phyloP scores from a whole-genome alignment of 1,140 invertebrate species.

The Trichonephila inaurata region DNA sequence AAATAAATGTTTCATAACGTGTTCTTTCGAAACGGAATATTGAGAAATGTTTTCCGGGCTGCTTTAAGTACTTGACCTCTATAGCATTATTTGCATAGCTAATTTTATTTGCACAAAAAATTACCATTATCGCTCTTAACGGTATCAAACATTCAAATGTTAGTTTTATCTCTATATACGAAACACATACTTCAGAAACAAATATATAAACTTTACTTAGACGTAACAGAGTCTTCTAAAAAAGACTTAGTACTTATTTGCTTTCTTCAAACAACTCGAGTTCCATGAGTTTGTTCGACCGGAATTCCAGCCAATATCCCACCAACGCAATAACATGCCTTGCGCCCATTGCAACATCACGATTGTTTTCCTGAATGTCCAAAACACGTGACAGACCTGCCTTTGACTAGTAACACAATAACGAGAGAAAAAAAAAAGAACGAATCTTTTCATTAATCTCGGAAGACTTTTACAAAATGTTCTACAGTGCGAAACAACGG shows the following conservation, averaged over 20 bases:
- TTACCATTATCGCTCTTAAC: no score
- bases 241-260: background rate
- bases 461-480: conserved; percentile 9
- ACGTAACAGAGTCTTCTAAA: no score
- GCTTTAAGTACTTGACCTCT: no score
- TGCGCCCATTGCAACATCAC: conserved; percentile 1
- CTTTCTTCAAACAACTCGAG: background rate
- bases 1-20: no score
- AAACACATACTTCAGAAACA: no score
- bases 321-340: background rate
- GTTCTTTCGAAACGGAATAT: no score
- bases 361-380: background rate
- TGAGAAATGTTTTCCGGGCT: no score
- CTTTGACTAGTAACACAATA: background rate
- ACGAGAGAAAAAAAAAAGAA: background rate
- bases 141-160: no score
- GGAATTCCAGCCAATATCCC: background rate
- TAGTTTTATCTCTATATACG: no score
- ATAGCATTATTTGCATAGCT: no score
- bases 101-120: no score
- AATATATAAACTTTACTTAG: no score
- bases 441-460: background rate
- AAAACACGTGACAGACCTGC: background rate
- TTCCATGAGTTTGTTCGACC: background rate
- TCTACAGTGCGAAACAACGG: background rate